phyloP scores from a whole-genome alignment of 2,113 vertebrate species.

The Aythya baeri region DNA sequence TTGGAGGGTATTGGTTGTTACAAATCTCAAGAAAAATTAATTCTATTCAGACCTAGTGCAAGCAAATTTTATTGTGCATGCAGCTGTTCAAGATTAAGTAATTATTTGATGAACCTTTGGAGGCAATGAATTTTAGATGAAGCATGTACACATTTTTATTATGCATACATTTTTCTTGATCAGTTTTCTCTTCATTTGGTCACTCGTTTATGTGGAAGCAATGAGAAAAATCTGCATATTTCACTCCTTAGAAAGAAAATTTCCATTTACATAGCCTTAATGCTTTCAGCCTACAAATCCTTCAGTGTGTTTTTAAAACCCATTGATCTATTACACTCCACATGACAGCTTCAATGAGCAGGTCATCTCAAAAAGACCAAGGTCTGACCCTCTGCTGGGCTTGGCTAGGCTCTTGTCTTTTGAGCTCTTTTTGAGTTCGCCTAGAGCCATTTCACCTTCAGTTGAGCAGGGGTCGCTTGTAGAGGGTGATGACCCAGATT shows the following conservation, averaged over 20 bases:
- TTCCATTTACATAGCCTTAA: slow-evolving; percentile 1
- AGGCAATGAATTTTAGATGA: slow-evolving; percentile 60
- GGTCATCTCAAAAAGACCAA: not conserved
- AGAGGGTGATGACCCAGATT: not conserved
- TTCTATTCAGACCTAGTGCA: slow-evolving; percentile 36
- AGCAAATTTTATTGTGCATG: slow-evolving; percentile 56
- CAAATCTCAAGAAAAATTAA: slow-evolving; percentile 33
- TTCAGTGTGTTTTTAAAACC: not conserved
- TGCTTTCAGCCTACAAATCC: not conserved
- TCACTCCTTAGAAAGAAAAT: not conserved
- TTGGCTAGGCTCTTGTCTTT: not conserved
- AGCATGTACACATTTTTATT: slow-evolving; percentile 52
- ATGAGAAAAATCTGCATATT: slow-evolving; percentile 58
- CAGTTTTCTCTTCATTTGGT: slow-evolving; percentile 57
- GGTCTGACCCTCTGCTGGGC: not conserved
- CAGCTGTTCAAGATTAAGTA: slow-evolving; percentile 69
- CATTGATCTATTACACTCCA: not conserved
- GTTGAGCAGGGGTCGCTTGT: not conserved
- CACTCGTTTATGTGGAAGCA: slow-evolving; percentile 41
- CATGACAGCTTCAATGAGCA: not conserved
- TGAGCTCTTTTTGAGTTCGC: not conserved
- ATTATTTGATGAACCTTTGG: slow-evolving; percentile 62
- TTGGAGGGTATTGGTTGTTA: slow-evolving; percentile 12
- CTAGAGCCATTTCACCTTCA: not conserved
- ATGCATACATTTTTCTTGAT: slow-evolving; percentile 54